Evolutionary conservation across 1,140 invertebrate species (phyloP).

Genomic region (Octopus sinensis): DNA sequence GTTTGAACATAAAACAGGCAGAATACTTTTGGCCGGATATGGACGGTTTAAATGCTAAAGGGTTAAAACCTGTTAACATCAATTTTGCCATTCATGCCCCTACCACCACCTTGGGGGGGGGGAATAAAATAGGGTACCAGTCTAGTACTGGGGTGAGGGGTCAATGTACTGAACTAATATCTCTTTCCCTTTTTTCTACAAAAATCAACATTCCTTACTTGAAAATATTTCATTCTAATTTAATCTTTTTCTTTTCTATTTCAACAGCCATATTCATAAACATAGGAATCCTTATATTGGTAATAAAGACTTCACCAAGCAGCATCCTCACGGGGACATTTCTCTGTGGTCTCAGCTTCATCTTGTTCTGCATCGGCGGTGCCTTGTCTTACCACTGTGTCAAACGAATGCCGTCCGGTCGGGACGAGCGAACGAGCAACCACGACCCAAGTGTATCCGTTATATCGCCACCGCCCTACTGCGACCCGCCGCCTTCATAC

Average conservation of each 20-base stretch:
- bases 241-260: not conserved
- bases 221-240: not conserved
- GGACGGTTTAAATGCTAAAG: too few species aligned
- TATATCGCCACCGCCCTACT: not conserved
- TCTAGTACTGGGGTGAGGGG: too few species aligned
- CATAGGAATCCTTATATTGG: constrained; percentile 7
- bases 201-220: too few species aligned
- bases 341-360: constrained; percentile 4
- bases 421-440: too few species aligned
- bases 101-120: too few species aligned
- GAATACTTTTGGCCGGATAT: too few species aligned
- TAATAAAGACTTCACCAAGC: constrained; percentile 5
- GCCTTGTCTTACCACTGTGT: constrained; percentile 10
- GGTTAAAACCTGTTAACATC: too few species aligned
- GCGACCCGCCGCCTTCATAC: constrained; percentile 1
- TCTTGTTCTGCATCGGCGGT: not conserved
- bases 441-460: not conserved
- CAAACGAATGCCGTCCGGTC: not conserved
- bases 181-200: too few species aligned
- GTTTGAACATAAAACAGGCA: too few species aligned
- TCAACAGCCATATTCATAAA: not conserved
- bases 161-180: too few species aligned
- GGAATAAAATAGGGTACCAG: too few species aligned
- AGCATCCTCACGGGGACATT: not conserved
- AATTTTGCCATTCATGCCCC: too few species aligned